phyloP scores from a whole-genome alignment of 2,888 invertebrate genomes.

The Carterocephalus palaemon region DNA sequence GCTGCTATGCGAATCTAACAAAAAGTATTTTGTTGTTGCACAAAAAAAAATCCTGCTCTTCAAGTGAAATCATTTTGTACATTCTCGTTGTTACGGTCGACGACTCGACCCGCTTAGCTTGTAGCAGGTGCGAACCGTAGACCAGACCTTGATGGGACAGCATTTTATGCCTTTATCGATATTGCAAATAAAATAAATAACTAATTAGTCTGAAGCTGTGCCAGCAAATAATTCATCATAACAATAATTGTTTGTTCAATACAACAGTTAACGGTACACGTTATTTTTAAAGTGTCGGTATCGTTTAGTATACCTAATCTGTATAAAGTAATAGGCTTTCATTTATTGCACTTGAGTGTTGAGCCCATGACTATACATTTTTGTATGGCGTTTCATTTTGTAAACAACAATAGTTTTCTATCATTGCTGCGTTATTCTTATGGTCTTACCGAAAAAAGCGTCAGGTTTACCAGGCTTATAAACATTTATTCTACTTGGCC shows the following conservation, averaged over 20 bases:
- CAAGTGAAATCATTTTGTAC: slow-evolving; percentile 48
- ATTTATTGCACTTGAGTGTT: no score
- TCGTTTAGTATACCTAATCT: neutral
- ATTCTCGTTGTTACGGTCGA: slow-evolving; percentile 34
- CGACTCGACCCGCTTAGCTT: slow-evolving; percentile 27
- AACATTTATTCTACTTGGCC: no score
- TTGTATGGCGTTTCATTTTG: no score
- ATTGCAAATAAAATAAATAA: slow-evolving; percentile 21
- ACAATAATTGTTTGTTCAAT: slow-evolving; percentile 8
- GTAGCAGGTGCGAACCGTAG: slow-evolving; percentile 59
- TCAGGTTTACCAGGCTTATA: no score
- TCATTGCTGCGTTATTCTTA: no score
- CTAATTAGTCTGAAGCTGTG: slow-evolving; percentile 6
- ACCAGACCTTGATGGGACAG: slow-evolving; percentile 61
- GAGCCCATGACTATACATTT: no score
- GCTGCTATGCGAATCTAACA: slow-evolving; percentile 66
- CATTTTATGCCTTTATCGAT: slow-evolving; percentile 44
- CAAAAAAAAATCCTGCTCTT: slow-evolving; percentile 49
- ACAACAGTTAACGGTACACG: slow-evolving; percentile 7
- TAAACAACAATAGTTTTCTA: no score
- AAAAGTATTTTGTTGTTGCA: slow-evolving; percentile 56
- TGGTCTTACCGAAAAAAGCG: no score
- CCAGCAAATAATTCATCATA: slow-evolving; percentile 12
- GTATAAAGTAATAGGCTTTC: no score
- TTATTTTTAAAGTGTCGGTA: slow-evolving; percentile 16